Conservation (phyloP, 2,797 vertebrate genomes). For the Gymnopithys bicolor region DNA sequence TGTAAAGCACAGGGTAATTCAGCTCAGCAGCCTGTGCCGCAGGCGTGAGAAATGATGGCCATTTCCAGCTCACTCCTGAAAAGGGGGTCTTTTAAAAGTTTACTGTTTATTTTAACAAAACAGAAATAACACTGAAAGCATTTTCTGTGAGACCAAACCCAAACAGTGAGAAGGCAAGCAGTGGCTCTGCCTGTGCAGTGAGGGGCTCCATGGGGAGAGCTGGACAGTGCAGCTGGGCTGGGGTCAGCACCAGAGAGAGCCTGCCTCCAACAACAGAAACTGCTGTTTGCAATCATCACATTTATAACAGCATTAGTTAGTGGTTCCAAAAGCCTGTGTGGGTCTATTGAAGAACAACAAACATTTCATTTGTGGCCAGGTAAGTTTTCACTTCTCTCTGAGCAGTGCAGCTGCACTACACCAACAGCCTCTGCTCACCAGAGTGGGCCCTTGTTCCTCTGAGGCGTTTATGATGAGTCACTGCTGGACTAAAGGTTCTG, state of each 20-base stretch:
- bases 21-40: slow-evolving; percentile 18
- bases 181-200: rapidly evolving
- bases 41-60: slow-evolving; percentile 34
- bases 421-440: not conserved
- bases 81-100: slow-evolving; percentile 34
- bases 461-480: rapidly evolving
- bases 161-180: rapidly evolving
- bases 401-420: not conserved
- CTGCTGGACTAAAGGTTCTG: not conserved
- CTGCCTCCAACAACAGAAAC: not conserved
- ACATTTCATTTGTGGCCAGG: not conserved
- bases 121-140: slow-evolving; percentile 1
- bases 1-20: slow-evolving; percentile 56
- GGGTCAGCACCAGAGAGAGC: not conserved
- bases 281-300: not conserved
- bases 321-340: not conserved
- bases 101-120: slow-evolving; percentile 61
- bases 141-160: not conserved
- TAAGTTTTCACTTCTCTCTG: not conserved
- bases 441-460: no score
- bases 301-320: not conserved
- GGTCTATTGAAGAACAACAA: not conserved
- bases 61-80: slow-evolving; percentile 12
- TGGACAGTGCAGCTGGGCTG: rapidly evolving
- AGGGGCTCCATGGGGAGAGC: not conserved